These are phyloP conservation scores for Chunga burmeisteri DNA, from an alignment of 2,113 vertebrate genomes.

Conservation along the genomic window DNA sequence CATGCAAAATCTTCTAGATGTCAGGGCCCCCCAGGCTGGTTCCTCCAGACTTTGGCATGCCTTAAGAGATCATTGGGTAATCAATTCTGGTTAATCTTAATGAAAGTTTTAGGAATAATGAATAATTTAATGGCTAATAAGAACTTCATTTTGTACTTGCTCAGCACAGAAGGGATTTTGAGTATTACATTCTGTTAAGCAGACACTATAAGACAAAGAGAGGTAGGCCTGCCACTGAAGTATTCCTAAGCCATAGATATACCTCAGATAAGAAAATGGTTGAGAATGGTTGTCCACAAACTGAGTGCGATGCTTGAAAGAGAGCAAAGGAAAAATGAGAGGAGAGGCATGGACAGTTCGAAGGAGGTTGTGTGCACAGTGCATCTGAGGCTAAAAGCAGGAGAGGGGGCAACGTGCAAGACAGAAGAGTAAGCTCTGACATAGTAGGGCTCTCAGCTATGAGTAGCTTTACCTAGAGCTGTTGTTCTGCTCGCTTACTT, in stretches of 20 bases:
- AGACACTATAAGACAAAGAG: background rate
- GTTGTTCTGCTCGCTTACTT: background rate
- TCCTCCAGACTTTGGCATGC: background rate
- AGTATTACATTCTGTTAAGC: background rate
- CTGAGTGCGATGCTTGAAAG: background rate
- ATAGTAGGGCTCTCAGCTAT: background rate
- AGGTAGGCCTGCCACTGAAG: background rate
- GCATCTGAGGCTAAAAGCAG: background rate
- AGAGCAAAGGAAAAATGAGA: background rate
- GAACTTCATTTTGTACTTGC: background rate
- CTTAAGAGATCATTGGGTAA: background rate
- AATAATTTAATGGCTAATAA: background rate
- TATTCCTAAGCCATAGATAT: background rate
- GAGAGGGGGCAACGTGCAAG: rapidly evolving
- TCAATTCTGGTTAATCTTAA: background rate
- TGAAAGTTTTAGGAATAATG: background rate
- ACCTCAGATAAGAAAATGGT: background rate
- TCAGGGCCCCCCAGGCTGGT: background rate
- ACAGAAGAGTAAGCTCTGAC: background rate
- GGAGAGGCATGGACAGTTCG: background rate
- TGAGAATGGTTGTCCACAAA: background rate
- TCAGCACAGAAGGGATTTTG: background rate
- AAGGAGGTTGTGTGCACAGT: background rate
- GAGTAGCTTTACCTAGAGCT: background rate
- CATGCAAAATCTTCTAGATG: background rate